phyloP scores from a whole-genome alignment of 2,797 vertebrate genomes.

The Sebastiscus tertius region DNA sequence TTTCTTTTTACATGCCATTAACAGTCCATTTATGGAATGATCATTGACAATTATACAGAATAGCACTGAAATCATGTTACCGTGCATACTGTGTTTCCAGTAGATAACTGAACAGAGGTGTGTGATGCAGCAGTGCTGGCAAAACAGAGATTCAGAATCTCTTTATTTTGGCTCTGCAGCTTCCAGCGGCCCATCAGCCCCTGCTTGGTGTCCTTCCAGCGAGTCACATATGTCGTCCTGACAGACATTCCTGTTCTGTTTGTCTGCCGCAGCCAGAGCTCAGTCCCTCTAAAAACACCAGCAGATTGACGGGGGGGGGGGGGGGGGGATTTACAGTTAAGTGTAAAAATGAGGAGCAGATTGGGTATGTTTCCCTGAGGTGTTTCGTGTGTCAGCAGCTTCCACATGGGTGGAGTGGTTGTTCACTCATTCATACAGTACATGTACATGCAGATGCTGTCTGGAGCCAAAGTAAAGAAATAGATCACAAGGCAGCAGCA shows the following conservation, averaged over 20 bases:
- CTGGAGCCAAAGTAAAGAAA: constrained; percentile 9
- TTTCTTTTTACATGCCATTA: too few relatives aligned
- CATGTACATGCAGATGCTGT: constrained; percentile 55
- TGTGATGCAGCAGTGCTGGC: constrained; percentile 4
- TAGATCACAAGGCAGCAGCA: neutral
- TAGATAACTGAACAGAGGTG: constrained; percentile 1
- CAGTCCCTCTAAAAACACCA: constrained; percentile 41
- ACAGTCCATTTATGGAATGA: neutral
- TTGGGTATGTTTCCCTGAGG: constrained; percentile 55
- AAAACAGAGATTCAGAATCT: constrained; percentile 11
- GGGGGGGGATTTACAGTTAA: constrained; percentile 19
- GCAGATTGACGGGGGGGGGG: neutral
- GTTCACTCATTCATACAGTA: constrained; percentile 27
- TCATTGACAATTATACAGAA: constrained; percentile 7
- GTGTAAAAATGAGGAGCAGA: constrained; percentile 41
- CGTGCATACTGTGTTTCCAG: neutral
- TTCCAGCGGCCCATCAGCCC: neutral
- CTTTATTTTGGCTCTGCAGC: constrained; percentile 20
- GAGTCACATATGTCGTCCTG: constrained; percentile 39
- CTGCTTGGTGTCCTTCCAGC: constrained; percentile 30
- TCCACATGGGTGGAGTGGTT: constrained; percentile 41
- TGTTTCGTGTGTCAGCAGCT: constrained; percentile 59
- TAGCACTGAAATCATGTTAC: neutral
- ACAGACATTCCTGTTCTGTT: constrained; percentile 45
- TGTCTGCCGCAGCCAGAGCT: constrained; percentile 35